Base-by-base conservation (phyloP, 2,888 invertebrate genomes). In the Polydrusus cervinus region DNA sequence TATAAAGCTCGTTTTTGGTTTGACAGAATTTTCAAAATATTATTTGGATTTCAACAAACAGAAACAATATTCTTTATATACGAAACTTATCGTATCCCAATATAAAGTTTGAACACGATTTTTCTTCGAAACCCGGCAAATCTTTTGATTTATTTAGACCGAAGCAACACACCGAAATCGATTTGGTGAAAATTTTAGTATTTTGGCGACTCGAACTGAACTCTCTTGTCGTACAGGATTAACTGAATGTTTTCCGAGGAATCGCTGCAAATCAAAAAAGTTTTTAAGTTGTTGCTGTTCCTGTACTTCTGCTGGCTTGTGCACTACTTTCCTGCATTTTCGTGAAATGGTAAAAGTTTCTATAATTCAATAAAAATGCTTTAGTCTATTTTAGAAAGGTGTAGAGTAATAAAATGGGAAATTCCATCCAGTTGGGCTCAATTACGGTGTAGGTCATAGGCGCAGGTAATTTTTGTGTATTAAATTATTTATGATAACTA, bases 141-240 rank as follows among this genome's bases (percentile, higher is more conserved):
- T 64, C 45, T 45, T 64, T 49, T 64, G 64, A 45, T 64, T 64
- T 64, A 45, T 64, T 45, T 45, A 64, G 20, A 47, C 64, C 30
- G 64, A 30, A 16, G 30, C 47, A 49, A 60, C 57, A 60, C 47
- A 49, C 49, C 14, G 45, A 30, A 49, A 64, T 64, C 64, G 64
- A 64, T 64, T n/a, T 11, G 45, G 14, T 64, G 25, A 64, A 64
- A 64, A 43, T 64, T 64, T 64, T 64, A 45, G 45, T 64, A 45
- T 64, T 64, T 64, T 49, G 45, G 64, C 45, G 64, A 45, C 64
- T 64, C 11, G 25, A 45, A 49, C 45, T 45, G 20, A 30, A 64
- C 30, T 64, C 20, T 20, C 43, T 45, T 62, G 25, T 64, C 40
- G 64, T 49, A 45, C 38, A 14, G 25, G 64, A 64, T 64, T 64